Evolutionary conservation across 2,797 vertebrate genomes (phyloP), one percentile per base, ranked within the genome.

Genomic region (Smutsia gigantea): DNA sequence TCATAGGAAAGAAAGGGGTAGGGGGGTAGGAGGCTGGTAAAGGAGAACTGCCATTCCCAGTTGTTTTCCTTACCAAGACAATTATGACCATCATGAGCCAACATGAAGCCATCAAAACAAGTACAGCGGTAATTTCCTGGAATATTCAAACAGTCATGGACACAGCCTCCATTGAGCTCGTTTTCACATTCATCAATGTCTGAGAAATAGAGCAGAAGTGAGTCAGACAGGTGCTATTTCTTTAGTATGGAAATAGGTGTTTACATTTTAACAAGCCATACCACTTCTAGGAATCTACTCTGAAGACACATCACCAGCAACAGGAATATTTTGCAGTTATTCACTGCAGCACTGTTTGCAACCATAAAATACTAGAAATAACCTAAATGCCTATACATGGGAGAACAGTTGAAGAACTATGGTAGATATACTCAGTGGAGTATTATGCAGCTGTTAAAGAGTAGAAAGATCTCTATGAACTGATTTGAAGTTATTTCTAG

Each of bases 121-220:
- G 99, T 99, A 97, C 99, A 99, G 97, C 99, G 99, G 97, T 99
- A 99, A 98, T 99, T 99, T 82, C 99, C 99, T 27, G 99, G 99
- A 97, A 99, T 99, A 98, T 99, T 99, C 98, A 99, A 99, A 98
- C 99, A 99, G 97, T 99, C 99, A 0, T 99, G 99, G 93, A 99
- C 99, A 84, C 99, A 99, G 98, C 99, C 99, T 77, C 99, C 99
- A 68, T 99, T 99, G 98, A 99, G 99, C 84, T 99, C 99, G 0
- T 99, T 98, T 98, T 99, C 99, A 92, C 99, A 99, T 98, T 99
- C 99, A 98, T 99, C 99, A 96, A 99, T 98, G 98, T 99, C 99
- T 99, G 96, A 94, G 94, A 97, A 98, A 98, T 87, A 97, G 98
- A 97, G 98, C 93, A 98, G 77, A 98, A 96, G 97, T 97, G 92